Evolutionary conservation across 2,113 vertebrate species (phyloP), one percentile per base, ranked within the genome.

Genomic region (Oncorhynchus mykiss): DNA sequence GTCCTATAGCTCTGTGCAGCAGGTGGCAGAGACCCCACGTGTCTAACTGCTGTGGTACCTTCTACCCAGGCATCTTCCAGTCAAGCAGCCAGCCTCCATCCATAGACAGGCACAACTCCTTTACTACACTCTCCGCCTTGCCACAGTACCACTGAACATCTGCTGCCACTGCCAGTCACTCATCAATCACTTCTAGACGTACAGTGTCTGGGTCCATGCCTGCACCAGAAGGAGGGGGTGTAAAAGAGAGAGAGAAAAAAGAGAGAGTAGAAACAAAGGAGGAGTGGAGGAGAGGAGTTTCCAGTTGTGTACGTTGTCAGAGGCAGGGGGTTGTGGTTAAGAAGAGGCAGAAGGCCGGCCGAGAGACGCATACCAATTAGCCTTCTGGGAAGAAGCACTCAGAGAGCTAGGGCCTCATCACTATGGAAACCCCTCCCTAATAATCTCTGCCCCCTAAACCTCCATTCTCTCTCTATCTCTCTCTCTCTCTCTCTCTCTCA

Each of bases 311-410:
- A 94, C 94, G 95, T 95, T 94, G 95, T 95, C 94, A 95, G 92
- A 87, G 93, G 94, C 93, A 95, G 94, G 95, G 93, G 94, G 93
- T 94, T 94, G 93, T 96, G 95, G 96, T 96, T 96, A 96, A 93
- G 91, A 45, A 45, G 39, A 92, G 93, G 89, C 92, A 93, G 95
- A 94, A 95, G 92, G 94, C 92, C 93, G 94, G 92, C 93, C 93
- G 91, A 90, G 93, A 93, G 93, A 94, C 90, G 95, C 94, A 96
- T 95, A 96, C 94, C 95, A 96, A 96, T 96, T 94, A 96, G 95
- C 92, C 85, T 91, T 91, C 93, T 80, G 88, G 87, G 81, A 88
- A 93, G 51, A 54, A 18, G 92, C 91, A 93, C 94, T 94, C 93
- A 91, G 14, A n/a, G 92, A 93, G 51, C 51, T 54, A 16, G 51